Percentiles rank a stretch among this genome's conserved stretches.
phyloP scores from a whole-genome alignment of 2,797 vertebrate genomes.

The Protosalanx chinensis region DNA sequence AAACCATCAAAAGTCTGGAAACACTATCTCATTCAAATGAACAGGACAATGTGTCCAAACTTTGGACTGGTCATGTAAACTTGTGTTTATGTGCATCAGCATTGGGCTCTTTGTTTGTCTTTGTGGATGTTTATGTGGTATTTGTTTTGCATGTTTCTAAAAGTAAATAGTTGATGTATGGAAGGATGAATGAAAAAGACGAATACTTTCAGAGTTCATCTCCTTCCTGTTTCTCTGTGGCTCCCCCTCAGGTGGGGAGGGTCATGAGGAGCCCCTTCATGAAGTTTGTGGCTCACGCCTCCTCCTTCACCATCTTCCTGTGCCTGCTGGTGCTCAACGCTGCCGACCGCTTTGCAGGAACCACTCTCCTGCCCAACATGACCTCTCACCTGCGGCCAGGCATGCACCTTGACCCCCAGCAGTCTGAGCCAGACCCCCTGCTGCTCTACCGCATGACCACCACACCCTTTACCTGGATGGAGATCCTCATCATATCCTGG shows the following conservation, averaged over 20 bases:
- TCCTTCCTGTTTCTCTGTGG: not conserved
- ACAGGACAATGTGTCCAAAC: no score
- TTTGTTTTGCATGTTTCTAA: no score
- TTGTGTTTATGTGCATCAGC: no score
- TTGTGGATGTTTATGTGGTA: no score
- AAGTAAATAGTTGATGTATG: no score
- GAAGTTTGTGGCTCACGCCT: conserved; percentile 97
- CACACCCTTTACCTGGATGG: conserved; percentile 97
- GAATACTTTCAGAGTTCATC: not conserved
- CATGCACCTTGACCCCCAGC: not conserved
- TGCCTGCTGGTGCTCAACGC: conserved; percentile 96
- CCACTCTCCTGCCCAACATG: conserved; percentile 87
- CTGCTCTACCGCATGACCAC: conserved; percentile 95
- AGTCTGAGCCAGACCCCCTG: conserved; percentile 61
- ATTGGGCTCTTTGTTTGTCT: no score
- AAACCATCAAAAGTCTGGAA: no score
- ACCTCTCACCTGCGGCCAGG: conserved; percentile 51
- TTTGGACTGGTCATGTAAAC: no score
- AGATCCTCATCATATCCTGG: conserved; percentile 96
- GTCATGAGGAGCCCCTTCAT: conserved; percentile 97
- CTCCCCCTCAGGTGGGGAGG: conserved; percentile 81
- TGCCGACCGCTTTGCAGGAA: conserved; percentile 93
- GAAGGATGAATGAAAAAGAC: not conserved
- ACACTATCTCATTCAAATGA: no score
- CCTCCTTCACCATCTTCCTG: conserved; percentile 96